Percentiles rank a stretch among this genome's conserved stretches.
Evolutionary conservation across 23 tunicate genomes (phyloP).

Genomic region (Botrylloides violaceus): DNA sequence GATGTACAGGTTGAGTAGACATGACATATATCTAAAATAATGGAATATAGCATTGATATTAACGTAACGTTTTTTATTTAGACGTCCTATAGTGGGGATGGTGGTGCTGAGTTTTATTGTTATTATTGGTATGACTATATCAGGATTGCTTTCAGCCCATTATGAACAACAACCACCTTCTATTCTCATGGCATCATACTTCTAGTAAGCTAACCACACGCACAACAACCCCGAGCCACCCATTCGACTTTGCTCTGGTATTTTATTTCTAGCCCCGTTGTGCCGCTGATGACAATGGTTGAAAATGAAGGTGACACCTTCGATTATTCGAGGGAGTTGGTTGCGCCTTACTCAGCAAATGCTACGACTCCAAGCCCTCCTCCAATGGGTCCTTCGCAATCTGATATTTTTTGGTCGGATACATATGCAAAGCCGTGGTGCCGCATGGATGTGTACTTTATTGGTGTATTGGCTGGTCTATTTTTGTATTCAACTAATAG

Average conservation of each 20-base stretch:
- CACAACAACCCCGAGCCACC: neutral
- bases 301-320: too few species aligned
- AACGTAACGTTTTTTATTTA: neutral
- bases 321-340: too few species aligned
- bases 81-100: conserved; percentile 1
- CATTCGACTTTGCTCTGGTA: neutral
- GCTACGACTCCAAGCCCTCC: neutral
- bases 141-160: conserved; percentile 7
- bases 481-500: neutral
- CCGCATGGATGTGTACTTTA: conserved; percentile 14
- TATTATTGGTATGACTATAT: neutral
- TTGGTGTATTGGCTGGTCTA: conserved; percentile 22
- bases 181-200: neutral
- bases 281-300: too few species aligned
- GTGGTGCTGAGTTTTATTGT: neutral
- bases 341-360: neutral
- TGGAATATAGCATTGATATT: neutral
- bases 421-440: conserved; percentile 31
- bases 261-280: neutral
- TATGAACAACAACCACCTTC: conserved; percentile 13
- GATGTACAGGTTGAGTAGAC: conserved; percentile 84
- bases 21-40: neutral
- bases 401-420: conserved; percentile 18
- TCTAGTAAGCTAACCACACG: neutral
- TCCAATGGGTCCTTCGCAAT: neutral